Evolutionary conservation across 2,888 invertebrate genomes (phyloP), one percentile per base, ranked within the genome.

Genomic region (Mesoligia furuncula): DNA sequence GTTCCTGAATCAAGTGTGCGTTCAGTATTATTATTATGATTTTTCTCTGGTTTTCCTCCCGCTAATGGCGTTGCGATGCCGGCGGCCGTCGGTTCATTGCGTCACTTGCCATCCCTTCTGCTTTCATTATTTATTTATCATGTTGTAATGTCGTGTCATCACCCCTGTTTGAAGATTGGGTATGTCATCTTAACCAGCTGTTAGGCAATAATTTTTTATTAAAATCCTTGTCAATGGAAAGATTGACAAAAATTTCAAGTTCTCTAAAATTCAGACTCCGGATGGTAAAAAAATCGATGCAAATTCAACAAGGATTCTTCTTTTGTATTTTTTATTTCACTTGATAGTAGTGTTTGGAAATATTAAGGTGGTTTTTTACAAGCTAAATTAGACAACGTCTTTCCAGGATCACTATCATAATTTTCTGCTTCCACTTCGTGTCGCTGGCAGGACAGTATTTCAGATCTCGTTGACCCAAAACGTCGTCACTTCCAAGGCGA

Each of bases 41-140:
- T 94, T 95, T 94, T 91, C 89, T 90, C 77, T 90, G 92, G 88
- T 92, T 94, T 94, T 93, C 92, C 91, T 90, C 88, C 84, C 91
- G 91, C 92, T 96, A 95, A 96, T 95, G 95, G 95, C 84, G 86
- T 85, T 86, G 81, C 73, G 90, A 75, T 73, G 89, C 87, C 88
- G 90, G 31, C 61, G 80, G 80, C 65, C 91, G 91, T 93, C 94
- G 92, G 93, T 94, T 94, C 92, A 88, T 90, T 88, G 86, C 89
- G 90, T 92, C 93, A 92, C 91, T 91, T 88, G 85, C 80, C 48
- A 73, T 76, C 83, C 78, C 80, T 84, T 66, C 79, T 57, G 13
- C 62, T 74, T 75, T 24, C 68, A 87, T 85, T 77, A 80, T 73
- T 75, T 85, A 77, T 77, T 77, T 79, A 84, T 79, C 65, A 81